Percentiles rank a stretch among this genome's conserved stretches.
phyloP scores from a whole-genome alignment of 1,140 invertebrate species.

The Gonatopus flavifemur region DNA sequence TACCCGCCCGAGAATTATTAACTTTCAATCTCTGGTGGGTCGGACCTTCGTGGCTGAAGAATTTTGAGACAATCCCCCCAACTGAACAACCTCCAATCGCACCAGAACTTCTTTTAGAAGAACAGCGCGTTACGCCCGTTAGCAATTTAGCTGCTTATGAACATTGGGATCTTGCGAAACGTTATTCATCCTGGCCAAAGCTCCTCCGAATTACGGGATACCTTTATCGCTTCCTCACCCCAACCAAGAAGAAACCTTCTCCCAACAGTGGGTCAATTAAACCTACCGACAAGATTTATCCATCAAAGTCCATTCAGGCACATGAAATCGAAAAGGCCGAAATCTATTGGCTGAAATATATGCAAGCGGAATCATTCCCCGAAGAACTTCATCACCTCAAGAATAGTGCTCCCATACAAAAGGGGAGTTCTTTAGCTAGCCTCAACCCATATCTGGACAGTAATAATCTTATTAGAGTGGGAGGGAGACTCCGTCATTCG shows the following conservation, averaged over 20 bases:
- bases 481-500: conserved; percentile 20
- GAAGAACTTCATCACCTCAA: background rate
- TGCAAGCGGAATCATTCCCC: background rate
- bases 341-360: background rate
- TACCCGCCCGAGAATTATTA: too few species aligned
- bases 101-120: too few species aligned
- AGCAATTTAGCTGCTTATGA: background rate
- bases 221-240: background rate
- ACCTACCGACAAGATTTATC: background rate
- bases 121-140: too few species aligned
- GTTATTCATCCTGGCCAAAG: background rate
- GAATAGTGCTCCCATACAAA: background rate
- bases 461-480: conserved; percentile 26
- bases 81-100: too few species aligned
- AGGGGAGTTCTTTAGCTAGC: background rate
- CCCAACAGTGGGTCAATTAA: background rate
- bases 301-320: too few species aligned
- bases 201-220: background rate
- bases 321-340: too few species aligned
- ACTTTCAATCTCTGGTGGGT: too few species aligned
- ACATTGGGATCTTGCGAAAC: background rate
- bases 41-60: too few species aligned
- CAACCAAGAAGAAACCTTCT: background rate
- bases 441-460: conserved; percentile 23
- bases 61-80: too few species aligned